These are phyloP conservation scores for Mythimna vitellina DNA, from an alignment of 2,888 invertebrate species.

Conservation along the genomic window DNA sequence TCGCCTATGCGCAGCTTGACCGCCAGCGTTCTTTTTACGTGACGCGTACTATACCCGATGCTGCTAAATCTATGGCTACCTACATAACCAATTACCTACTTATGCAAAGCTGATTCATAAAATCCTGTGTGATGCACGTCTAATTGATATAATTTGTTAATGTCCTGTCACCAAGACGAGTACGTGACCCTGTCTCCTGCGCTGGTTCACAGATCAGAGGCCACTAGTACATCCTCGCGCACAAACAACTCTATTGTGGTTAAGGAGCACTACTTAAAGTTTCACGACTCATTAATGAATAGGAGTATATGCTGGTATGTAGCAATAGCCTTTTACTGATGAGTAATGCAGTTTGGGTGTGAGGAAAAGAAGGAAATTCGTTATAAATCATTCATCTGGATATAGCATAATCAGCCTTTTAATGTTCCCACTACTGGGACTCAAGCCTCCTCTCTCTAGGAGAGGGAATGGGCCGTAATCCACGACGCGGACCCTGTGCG, in stretches of 20 bases:
- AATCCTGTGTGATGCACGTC: constrained; percentile 66
- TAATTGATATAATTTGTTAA: constrained; percentile 79
- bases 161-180: constrained; percentile 72
- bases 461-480: no score
- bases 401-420: no score
- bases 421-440: no score
- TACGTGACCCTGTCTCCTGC: constrained; percentile 75
- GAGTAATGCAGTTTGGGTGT: constrained; percentile 38
- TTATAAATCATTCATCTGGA: no score
- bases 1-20: no score
- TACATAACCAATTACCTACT: not conserved
- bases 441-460: no score
- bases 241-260: constrained; percentile 76
- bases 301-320: constrained; percentile 14
- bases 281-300: constrained; percentile 45
- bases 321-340: constrained; percentile 31
- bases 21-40: no score
- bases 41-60: no score
- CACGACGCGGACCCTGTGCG: no score
- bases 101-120: constrained; percentile 52
- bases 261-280: constrained; percentile 48
- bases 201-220: constrained; percentile 75
- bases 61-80: not conserved
- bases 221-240: constrained; percentile 79
- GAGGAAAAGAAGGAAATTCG: not conserved